phyloP scores from a whole-genome alignment of 2,113 vertebrate species.

The Pygathrix nemaeus region DNA sequence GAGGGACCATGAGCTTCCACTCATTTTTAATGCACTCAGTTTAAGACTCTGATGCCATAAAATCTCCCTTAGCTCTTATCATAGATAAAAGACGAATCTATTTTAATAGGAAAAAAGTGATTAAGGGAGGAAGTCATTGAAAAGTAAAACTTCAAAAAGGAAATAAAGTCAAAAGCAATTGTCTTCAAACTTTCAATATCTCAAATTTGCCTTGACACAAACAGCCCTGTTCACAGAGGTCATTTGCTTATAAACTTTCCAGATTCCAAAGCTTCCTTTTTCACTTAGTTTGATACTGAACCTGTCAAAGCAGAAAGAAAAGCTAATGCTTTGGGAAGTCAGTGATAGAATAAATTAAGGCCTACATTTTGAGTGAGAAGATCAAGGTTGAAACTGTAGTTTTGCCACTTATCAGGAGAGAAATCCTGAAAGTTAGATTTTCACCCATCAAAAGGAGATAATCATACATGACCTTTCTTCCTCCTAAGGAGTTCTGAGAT shows the following conservation, averaged over 20 bases:
- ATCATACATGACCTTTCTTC: not conserved
- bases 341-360: not conserved
- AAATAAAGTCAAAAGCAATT: not conserved
- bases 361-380: not conserved
- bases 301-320: not conserved
- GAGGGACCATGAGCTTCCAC: not conserved
- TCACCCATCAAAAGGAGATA: not conserved
- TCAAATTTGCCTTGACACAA: not conserved
- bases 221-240: not conserved
- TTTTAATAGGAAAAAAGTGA: not conserved
- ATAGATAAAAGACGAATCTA: not conserved
- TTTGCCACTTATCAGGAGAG: not conserved
- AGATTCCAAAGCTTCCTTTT: not conserved
- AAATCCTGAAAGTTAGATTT: not conserved
- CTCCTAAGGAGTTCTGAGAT: not conserved
- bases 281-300: not conserved
- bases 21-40: not conserved
- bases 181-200: not conserved
- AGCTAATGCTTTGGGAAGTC: not conserved
- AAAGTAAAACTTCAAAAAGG: not conserved
- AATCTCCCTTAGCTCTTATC: conserved; percentile 2
- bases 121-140: not conserved
- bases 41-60: not conserved
- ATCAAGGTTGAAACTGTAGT: not conserved
- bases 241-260: not conserved